phyloP scores from a whole-genome alignment of 2,113 vertebrate genomes.

The Eurypyga helias region DNA sequence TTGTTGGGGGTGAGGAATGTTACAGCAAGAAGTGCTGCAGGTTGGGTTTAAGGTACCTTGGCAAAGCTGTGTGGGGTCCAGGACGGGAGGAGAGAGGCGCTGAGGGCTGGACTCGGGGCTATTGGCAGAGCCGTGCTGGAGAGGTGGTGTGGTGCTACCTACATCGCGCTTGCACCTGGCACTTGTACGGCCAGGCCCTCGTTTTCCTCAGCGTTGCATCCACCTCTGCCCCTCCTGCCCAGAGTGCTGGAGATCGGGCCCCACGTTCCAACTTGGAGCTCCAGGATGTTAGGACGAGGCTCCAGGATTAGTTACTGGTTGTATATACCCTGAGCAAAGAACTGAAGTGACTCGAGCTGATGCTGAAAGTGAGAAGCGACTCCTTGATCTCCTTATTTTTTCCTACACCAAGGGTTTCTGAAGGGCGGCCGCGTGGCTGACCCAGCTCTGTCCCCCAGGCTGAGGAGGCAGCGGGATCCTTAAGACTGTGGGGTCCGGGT shows the following conservation, averaged over 20 bases:
- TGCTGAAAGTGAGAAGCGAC: background rate
- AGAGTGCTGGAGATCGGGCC: background rate
- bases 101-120: slow-evolving; percentile 53
- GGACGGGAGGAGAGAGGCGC: slow-evolving; percentile 16
- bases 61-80: slow-evolving; percentile 63
- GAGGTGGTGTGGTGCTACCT: slow-evolving; percentile 59
- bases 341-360: background rate
- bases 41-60: slow-evolving; percentile 58
- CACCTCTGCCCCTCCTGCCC: background rate
- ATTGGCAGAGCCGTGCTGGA: slow-evolving; percentile 31
- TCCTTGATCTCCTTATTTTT: background rate
- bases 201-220: background rate
- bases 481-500: background rate
- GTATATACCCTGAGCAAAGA: background rate
- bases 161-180: slow-evolving; percentile 44
- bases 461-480: background rate
- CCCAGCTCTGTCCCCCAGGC: background rate
- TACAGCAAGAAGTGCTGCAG: slow-evolving; percentile 53
- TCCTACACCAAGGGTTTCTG: background rate
- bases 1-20: slow-evolving; percentile 57
- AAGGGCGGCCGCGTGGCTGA: background rate
- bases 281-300: background rate
- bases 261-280: background rate
- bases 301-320: background rate
- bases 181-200: slow-evolving; percentile 27